Conservation (phyloP, 2,113 vertebrate genomes). For the Cyanoderma ruficeps region DNA sequence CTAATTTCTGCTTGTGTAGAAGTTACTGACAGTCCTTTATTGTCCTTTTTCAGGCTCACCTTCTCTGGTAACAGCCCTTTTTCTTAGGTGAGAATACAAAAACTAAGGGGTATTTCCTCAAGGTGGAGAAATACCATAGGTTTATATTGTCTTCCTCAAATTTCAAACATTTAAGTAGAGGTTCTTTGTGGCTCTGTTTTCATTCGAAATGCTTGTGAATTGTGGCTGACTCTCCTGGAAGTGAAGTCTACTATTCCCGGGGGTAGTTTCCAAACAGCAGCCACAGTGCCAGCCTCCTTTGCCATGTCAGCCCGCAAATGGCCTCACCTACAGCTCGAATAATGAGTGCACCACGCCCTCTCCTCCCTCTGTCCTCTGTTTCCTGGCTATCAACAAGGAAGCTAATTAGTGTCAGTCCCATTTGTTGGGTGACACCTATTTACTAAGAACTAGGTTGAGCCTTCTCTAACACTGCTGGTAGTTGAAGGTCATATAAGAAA, state of each 20-base stretch:
- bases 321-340: not conserved
- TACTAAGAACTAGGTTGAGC: conserved; percentile 1
- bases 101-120: not conserved
- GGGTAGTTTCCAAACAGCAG: not conserved
- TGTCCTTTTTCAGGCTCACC: not conserved
- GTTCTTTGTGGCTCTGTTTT: not conserved
- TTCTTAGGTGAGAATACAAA: not conserved
- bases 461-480: not conserved
- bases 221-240: not conserved
- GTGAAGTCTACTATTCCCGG: not conserved
- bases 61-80: not conserved
- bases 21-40: not conserved
- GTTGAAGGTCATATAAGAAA: conserved; percentile 44
- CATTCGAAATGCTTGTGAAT: not conserved
- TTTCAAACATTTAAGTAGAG: not conserved
- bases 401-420: conserved; percentile 54
- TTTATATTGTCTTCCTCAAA: not conserved
- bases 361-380: not conserved
- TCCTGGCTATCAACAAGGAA: conserved; percentile 6
- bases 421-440: conserved; percentile 42
- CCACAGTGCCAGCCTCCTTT: not conserved
- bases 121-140: not conserved
- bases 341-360: not conserved
- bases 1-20: not conserved
- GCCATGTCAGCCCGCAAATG: not conserved